Conservation (phyloP, 2,113 vertebrate genomes). For the Hippolais icterina region DNA sequence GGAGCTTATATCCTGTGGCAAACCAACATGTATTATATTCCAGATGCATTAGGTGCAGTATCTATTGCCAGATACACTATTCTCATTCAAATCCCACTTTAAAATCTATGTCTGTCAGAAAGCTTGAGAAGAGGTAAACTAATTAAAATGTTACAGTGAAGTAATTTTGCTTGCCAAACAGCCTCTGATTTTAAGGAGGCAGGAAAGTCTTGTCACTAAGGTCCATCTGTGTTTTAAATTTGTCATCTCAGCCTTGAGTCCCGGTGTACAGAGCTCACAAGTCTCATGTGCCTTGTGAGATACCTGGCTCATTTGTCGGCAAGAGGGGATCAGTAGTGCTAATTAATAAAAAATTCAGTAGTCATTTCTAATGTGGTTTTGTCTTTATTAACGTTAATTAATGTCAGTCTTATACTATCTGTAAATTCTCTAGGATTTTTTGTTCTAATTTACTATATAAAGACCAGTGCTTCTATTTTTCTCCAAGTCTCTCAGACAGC, state of each 20-base stretch:
- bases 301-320: background rate
- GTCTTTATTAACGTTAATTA: background rate
- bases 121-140: background rate
- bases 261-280: background rate
- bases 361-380: background rate
- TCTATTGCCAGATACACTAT: background rate
- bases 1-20: background rate
- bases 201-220: background rate
- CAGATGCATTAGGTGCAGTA: background rate
- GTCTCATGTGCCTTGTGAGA: background rate
- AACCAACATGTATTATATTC: fast-evolving
- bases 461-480: background rate
- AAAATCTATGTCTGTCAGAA: background rate
- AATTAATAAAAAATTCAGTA: background rate
- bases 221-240: background rate
- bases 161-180: background rate
- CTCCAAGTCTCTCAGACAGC: background rate
- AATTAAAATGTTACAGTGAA: slow-evolving; percentile 32
- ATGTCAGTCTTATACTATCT: background rate
- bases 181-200: background rate
- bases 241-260: background rate
- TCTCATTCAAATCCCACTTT: background rate
- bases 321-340: background rate
- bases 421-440: background rate
- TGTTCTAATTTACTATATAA: background rate